Evolutionary conservation across 1,140 invertebrate genomes (phyloP), one percentile per base, ranked within the genome.

Genomic region (Philopotamus ludificatus): DNA sequence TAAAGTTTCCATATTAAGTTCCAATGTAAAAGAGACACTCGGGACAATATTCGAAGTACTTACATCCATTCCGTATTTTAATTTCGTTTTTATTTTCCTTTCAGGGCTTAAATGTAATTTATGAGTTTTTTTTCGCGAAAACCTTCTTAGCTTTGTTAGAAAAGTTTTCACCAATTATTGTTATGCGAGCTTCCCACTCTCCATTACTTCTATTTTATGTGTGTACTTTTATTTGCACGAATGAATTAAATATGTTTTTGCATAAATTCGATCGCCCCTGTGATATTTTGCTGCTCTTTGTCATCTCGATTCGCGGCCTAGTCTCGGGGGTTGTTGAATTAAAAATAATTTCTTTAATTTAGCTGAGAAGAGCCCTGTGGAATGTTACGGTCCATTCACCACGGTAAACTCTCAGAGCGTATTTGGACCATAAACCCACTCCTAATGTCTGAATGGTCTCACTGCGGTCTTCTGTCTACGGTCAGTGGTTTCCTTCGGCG

Each of bases 361-460:
- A 4, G 12, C 4, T 7, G 4, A 12, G 4, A 34, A 8, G 45
- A 21, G 4, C 49, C 49, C 49, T 51, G 3, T 20, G 22, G 25
- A 18, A 10, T 20, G 49, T 51, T 51, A 51, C 22, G 25, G 49
- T 51, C 21, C 49, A 25, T 51, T 51, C 25, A 12, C 1, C 49
- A 25, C 49, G 22, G 49, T 51, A 51, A 51, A 51, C 49, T 51
- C 12, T 25, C 18, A 4, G n/a, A n/a, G 18, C 25, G 49, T 51
- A 20, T 20, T 18, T 51, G 49, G 12, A 49, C 39, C 22, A 47
- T 47, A 49, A 61, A 49, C 16, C 25, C 16, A 12, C 9, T 41
- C 18, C 41, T 49, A 61, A 61, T 61, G 58, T 61, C 58, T 51
- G 25, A 51, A 51, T 25, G 21, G 49, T 49, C 49, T 22, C 34